Evolutionary conservation across 2,888 invertebrate genomes (phyloP).

Genomic region (Cotesia congregata): DNA sequence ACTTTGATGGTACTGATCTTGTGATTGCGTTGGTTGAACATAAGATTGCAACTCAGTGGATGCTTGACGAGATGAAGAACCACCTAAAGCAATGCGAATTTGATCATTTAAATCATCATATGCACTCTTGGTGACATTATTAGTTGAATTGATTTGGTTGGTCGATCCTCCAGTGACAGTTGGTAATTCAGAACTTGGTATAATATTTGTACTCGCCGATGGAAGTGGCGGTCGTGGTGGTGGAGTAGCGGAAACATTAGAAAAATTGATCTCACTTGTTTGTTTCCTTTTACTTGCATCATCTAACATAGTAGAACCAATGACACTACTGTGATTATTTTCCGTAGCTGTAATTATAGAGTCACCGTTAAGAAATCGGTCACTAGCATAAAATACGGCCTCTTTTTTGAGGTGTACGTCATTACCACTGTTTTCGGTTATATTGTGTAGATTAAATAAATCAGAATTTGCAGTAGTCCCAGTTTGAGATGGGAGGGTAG

Average conservation of each 20-base stretch:
- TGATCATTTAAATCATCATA: conserved; percentile 80
- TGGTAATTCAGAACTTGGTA: conserved; percentile 67
- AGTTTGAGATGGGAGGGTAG: conserved; percentile 62
- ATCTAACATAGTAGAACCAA: conserved; percentile 47
- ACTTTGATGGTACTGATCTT: conserved; percentile 50
- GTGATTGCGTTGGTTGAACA: conserved; percentile 52
- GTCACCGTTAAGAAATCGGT: conserved; percentile 67
- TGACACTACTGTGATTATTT: conserved; percentile 56
- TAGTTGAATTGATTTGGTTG: conserved; percentile 70
- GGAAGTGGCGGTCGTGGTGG: conserved; percentile 71
- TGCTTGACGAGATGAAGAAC: conserved; percentile 72
- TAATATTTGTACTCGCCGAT: conserved; percentile 60
- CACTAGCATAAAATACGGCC: conserved; percentile 65
- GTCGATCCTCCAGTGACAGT: conserved; percentile 67
- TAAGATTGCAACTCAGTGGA: conserved; percentile 58
- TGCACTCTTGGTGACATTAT: conserved; percentile 75
- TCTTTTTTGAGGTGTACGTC: conserved; percentile 54
- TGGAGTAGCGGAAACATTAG: conserved; percentile 68
- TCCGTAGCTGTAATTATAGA: conserved; percentile 59
- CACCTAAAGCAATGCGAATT: conserved; percentile 79
- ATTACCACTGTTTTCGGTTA: conserved; percentile 36
- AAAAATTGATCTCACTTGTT: conserved; percentile 55
- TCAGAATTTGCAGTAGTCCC: conserved; percentile 52
- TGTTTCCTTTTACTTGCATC: conserved; percentile 50
- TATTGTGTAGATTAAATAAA: conserved; percentile 55